These are phyloP conservation scores for Xiphias gladius DNA, from an alignment of 2,113 vertebrate species.

Conservation along the genomic window DNA sequence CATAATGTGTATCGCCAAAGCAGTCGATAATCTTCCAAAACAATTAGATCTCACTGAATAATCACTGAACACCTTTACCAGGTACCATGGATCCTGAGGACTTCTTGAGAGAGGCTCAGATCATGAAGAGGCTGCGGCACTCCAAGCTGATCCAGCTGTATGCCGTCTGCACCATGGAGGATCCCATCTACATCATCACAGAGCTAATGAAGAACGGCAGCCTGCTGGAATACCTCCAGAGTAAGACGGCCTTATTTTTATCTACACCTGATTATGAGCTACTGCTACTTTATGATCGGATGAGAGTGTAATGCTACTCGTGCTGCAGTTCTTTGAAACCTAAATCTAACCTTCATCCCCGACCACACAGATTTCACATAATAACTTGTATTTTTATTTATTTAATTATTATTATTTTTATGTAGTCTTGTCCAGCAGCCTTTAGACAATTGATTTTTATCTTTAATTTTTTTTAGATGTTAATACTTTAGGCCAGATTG, in stretches of 20 bases:
- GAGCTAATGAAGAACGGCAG: slow-evolving; percentile 97
- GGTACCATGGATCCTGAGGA: slow-evolving; percentile 93
- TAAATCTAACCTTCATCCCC: not conserved
- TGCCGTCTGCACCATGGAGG: slow-evolving; percentile 94
- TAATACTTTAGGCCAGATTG: not conserved
- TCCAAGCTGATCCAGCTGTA: slow-evolving; percentile 97
- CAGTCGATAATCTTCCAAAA: not conserved
- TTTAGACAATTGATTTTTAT: not conserved
- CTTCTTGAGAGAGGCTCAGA: slow-evolving; percentile 95
- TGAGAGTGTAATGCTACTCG: slow-evolving; percentile 9
- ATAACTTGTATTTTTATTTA: too few species aligned
- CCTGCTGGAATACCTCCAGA: slow-evolving; percentile 92
- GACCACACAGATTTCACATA: not conserved
- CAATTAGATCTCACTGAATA: not conserved
- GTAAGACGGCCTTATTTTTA: slow-evolving; percentile 81
- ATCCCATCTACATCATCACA: slow-evolving; percentile 98
- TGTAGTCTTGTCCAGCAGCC: not conserved
- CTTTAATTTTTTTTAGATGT: not conserved
- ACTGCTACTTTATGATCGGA: not conserved
- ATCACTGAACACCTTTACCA: slow-evolving; percentile 67
- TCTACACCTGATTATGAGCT: not conserved
- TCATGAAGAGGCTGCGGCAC: slow-evolving; percentile 96
- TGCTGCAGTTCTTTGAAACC: not conserved
- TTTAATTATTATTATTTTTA: too few species aligned
- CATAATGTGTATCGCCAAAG: not conserved